Evolutionary conservation across 1,140 invertebrate species (phyloP).

Genomic region (Halesus radiatus): DNA sequence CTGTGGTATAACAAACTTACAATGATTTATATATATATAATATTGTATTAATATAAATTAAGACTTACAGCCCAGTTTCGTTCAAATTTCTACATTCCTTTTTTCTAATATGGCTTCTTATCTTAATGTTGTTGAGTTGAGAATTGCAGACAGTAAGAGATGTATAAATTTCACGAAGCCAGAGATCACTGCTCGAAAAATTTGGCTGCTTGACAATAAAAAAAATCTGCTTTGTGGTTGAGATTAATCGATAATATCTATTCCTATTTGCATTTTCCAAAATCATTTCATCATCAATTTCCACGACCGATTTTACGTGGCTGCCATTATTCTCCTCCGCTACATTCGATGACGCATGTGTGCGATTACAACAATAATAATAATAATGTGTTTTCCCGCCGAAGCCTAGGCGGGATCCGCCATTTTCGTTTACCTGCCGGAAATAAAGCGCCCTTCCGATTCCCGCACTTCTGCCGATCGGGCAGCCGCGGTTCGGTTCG

Average conservation of each 20-base stretch:
- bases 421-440: conserved; percentile 18
- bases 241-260: not conserved
- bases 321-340: not conserved
- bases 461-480: not conserved
- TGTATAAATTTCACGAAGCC: no score
- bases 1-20: no score
- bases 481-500: not conserved
- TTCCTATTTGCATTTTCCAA: not conserved
- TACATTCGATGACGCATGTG: not conserved
- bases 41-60: no score
- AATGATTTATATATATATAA: no score
- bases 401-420: not conserved
- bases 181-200: no score
- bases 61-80: no score
- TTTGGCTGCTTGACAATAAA: no score
- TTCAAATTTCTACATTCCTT: no score
- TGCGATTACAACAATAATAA: not conserved
- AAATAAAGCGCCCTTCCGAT: conserved; percentile 13
- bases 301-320: not conserved
- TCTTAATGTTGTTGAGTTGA: no score
- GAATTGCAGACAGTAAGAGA: no score
- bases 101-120: no score
- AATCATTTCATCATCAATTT: not conserved
- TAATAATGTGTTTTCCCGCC: conserved; percentile 11
- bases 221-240: no score